These are phyloP conservation scores for Drosophila lowei DNA, from an alignment of 1,140 invertebrate species.

Conservation along the genomic window DNA sequence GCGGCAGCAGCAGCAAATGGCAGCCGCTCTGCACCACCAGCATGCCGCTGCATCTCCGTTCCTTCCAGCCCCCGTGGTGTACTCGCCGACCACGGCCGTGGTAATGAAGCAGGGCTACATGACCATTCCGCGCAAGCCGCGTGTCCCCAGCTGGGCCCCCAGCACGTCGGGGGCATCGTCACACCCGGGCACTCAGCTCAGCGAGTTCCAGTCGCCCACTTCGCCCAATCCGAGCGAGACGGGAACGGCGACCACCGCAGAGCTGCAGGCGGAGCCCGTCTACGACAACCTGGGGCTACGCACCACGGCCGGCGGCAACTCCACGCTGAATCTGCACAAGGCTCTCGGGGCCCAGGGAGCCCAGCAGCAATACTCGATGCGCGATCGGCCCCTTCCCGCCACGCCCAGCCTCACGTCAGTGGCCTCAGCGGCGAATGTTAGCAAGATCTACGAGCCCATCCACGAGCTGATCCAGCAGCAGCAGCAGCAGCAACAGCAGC, in stretches of 20 bases:
- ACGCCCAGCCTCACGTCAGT: slow-evolving; percentile 85
- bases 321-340: slow-evolving; percentile 90
- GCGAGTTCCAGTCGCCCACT: slow-evolving; percentile 82
- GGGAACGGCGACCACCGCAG: slow-evolving; percentile 84
- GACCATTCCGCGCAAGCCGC: slow-evolving; percentile 91
- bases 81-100: slow-evolving; percentile 83
- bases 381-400: slow-evolving; percentile 85
- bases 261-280: slow-evolving; percentile 87
- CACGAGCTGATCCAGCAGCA: slow-evolving; percentile 77
- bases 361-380: slow-evolving; percentile 84
- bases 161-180: slow-evolving; percentile 84
- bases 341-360: slow-evolving; percentile 74
- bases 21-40: slow-evolving; percentile 70
- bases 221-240: slow-evolving; percentile 84
- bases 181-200: slow-evolving; percentile 48
- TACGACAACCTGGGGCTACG: slow-evolving; percentile 93
- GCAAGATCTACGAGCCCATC: slow-evolving; percentile 79
- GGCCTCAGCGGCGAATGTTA: slow-evolving; percentile 83
- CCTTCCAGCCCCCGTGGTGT: slow-evolving; percentile 84
- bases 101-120: slow-evolving; percentile 91
- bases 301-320: slow-evolving; percentile 93
- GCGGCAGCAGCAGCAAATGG: slow-evolving; percentile 51
- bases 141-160: slow-evolving; percentile 92
- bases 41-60: slow-evolving; percentile 86
- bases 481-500: slow-evolving; percentile 54